Base-by-base conservation (phyloP, 2,113 vertebrate species). In the Marcusenius ussheri region DNA sequence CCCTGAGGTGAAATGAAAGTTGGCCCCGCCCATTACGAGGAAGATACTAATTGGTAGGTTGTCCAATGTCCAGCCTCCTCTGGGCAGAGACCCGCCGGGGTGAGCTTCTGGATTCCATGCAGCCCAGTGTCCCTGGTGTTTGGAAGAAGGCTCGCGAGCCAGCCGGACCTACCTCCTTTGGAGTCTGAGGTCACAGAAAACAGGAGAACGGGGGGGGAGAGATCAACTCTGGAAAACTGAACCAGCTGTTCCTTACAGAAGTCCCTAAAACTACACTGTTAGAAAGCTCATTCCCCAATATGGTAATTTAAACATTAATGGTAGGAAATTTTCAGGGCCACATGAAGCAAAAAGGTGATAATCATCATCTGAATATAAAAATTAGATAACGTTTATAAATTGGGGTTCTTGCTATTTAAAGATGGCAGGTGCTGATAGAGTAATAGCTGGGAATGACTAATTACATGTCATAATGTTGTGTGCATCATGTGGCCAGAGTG, bases 51-150 rank as follows among this genome's bases (percentile, higher is more conserved):
- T 95, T 90, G 90, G 94, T 3, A 21, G 92, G 91, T 0, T 95
- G 96, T 58, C 96, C 95, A 49, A 99, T 95, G 91, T 99, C 97
- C 19, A 99, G 95, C 90, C 97, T 97, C 93, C 98, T 97, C 94
- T 99, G 98, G 3, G 95, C 98, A 0, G 97, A 98, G 87, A 91
- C 96, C 92, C 96, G 95, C 89, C 93, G 96, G 77, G 96, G 93
- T 0, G 91, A 77, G 1, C 92, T 84, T 0, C 94, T 89, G 0
- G 88, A 91, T 1, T 94, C 92, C 70, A 90, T 47, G 89, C 31
- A 94, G 42, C 45, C 96, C 6, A 97, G 94, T 35, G 95, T 96
- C 53, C 97, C 95, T 0, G 98, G 98, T 0, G 98, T 99, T 94
- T 97, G 97, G 95, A 98, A 99, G 95, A 98, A 99, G 0, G 96